These are phyloP conservation scores for Ochropacha duplaris DNA, from an alignment of 2,888 invertebrate genomes.

Conservation along the genomic window DNA sequence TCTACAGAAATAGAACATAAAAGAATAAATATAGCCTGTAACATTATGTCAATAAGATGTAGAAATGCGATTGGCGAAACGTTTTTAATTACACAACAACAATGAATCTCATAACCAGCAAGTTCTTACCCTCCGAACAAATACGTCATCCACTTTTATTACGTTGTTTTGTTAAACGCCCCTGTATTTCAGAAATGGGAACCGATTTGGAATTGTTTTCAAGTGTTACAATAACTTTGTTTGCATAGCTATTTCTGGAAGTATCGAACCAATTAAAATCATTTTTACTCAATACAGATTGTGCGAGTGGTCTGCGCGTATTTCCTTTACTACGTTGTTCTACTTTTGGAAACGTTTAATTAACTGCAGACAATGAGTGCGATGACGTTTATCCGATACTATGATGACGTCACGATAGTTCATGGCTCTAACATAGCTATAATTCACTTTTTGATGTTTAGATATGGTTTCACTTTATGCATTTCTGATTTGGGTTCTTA, in stretches of 20 bases:
- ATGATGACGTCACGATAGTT: no score
- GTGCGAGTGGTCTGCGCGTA: neutral
- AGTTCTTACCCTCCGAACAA: neutral
- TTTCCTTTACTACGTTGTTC: neutral
- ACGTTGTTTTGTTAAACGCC: neutral
- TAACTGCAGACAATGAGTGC: neutral
- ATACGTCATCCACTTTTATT: neutral
- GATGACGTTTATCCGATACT: no score
- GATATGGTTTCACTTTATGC: no score
- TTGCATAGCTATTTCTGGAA: neutral
- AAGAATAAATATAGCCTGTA: no score
- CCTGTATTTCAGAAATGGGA: neutral
- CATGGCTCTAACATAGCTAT: no score
- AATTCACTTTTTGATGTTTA: no score
- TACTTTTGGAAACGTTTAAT: neutral
- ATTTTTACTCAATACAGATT: neutral
- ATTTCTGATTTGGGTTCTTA: no score
- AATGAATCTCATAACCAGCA: neutral
- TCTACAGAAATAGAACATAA: no score
- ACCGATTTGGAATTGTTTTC: neutral
- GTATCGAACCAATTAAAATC: neutral
- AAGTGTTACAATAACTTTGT: neutral
- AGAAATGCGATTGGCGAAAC: neutral
- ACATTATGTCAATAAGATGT: neutral
- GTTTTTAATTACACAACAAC: neutral